phyloP scores from a whole-genome alignment of 2,888 invertebrate genomes.

The Drosophila bunnanda region DNA sequence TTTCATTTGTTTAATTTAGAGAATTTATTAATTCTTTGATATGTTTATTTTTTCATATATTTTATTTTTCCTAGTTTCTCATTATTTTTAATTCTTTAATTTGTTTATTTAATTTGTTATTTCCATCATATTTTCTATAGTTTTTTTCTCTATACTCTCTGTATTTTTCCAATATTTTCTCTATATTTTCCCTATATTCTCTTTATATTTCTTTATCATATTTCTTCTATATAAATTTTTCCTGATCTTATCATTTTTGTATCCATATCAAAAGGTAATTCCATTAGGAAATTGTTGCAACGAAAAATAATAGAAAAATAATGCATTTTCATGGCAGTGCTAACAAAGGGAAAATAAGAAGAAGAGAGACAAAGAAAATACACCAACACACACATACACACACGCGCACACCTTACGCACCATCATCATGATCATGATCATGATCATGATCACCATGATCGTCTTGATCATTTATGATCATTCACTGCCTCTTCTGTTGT shows the following conservation, averaged over 20 bases:
- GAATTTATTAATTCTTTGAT: background rate
- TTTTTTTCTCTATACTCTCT: background rate
- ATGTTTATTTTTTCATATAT: background rate
- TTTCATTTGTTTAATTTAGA: background rate
- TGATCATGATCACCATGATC: slow-evolving; percentile 31
- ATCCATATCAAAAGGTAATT: slow-evolving; percentile 41
- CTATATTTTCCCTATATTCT: background rate
- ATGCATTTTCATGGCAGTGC: slow-evolving; percentile 67
- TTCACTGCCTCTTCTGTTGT: slow-evolving; percentile 18
- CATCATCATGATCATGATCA: slow-evolving; percentile 34
- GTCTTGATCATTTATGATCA: slow-evolving; percentile 31
- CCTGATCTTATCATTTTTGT: slow-evolving; percentile 26
- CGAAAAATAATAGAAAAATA: slow-evolving; percentile 45
- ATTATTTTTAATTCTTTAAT: too few relatives aligned
- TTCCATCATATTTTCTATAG: background rate
- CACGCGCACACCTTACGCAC: slow-evolving; percentile 49
- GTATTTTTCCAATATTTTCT: background rate
- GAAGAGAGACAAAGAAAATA: slow-evolving; percentile 33
- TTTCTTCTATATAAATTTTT: background rate
- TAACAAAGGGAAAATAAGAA: slow-evolving; percentile 48
- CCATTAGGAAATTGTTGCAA: slow-evolving; percentile 38
- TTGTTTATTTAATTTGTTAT: background rate
- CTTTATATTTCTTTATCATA: background rate
- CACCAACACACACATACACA: slow-evolving; percentile 11
- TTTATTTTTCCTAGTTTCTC: too few relatives aligned